Evolutionary conservation across 2,797 vertebrate genomes (phyloP).

Genomic region (Spheniscus humboldti): DNA sequence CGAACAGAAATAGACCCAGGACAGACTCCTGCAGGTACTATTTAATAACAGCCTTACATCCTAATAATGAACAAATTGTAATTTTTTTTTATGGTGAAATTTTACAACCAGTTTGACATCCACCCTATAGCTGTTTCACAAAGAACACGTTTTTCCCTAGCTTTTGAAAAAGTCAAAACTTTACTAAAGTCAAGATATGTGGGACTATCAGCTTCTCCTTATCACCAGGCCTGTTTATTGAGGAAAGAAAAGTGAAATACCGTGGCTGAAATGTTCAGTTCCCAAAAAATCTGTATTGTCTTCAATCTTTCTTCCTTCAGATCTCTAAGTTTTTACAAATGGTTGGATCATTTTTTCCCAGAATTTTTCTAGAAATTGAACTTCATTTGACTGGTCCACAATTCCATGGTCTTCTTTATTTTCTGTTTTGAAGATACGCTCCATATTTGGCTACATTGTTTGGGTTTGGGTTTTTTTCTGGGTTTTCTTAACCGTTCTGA

Average conservation of each 20-base stretch:
- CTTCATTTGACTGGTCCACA: neutral
- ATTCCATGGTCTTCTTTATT: neutral
- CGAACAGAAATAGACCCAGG: neutral
- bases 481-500: neutral
- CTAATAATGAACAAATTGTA: neutral
- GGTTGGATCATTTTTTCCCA: neutral
- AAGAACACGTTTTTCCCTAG: neutral
- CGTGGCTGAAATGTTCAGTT: neutral
- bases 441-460: neutral
- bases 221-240: neutral
- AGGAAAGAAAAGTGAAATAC: neutral
- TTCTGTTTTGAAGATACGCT: neutral
- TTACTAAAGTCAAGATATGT: neutral
- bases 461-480: neutral
- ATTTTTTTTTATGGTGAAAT: neutral
- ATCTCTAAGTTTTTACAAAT: neutral
- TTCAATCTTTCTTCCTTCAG: neutral
- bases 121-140: neutral
- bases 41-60: neutral
- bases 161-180: neutral
- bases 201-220: neutral
- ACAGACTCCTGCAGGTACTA: neutral
- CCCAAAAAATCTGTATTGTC: neutral
- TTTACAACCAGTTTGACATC: neutral
- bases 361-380: neutral